Base-by-base conservation (phyloP, 2,113 vertebrate species). In the Athene cunicularia region DNA sequence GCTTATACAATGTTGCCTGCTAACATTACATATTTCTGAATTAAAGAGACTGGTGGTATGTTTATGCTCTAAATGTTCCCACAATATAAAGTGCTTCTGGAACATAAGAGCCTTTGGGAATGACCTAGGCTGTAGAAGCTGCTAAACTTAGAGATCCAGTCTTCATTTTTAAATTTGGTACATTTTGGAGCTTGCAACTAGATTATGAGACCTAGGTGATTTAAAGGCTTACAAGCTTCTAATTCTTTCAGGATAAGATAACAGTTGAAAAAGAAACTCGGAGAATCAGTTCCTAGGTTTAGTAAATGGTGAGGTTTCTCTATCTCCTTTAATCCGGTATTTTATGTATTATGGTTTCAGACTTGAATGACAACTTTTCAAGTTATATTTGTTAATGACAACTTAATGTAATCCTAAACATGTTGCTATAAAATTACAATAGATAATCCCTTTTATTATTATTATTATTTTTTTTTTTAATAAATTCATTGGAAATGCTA, bases 281-380 rank as follows among this genome's bases (percentile, higher is more conserved):
- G 21, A 71, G 4, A 50, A 32, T 66, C 23, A 22, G 12, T 33
- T n/a, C 24, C 66, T 60, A 11, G 32, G 71, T 56, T 75, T 45
- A 66, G 15, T 11, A 75, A 80, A 14, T 39, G 32, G 12, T 0
- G 0, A 60, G 8, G 1, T 75, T 84, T 49, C 7, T 43, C 24
- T 55, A 9, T 35, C 35, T 14, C 13, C 66, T 91, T 56, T 72
- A 45, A 55, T n/a, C 24, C 72, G 12, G 2, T 80, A 20, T 75
- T 2, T 26, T 56, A 22, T 11, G 8, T 55, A 27, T 49, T 70
- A 55, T 4, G 47, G 6, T 60, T 91, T 55, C 49, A n/a, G 13
- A 66, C 8, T 11, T 80, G 35, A 55, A 71, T 35, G 19, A 45
- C 32, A 62, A 8, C 24, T 84, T 15, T 32, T 70, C 32, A 41